phyloP scores from a whole-genome alignment of 1,140 invertebrate species.

The Lethocerus indicus region DNA sequence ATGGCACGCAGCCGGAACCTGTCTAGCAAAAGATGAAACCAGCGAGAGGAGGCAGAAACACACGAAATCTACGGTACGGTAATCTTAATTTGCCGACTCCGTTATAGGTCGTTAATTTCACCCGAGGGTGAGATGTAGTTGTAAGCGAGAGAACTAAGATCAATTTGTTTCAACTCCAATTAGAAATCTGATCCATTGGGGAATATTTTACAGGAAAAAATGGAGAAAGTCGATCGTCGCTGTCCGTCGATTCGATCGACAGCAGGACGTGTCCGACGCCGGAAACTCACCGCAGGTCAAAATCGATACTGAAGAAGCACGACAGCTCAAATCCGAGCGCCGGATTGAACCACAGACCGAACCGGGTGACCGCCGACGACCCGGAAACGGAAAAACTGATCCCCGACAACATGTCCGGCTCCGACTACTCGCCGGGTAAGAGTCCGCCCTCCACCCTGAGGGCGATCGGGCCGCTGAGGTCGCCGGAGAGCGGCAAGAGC shows the following conservation, averaged over 20 bases:
- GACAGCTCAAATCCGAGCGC: conserved; percentile 27
- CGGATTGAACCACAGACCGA: conserved; percentile 22
- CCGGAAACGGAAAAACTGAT: conserved; percentile 65
- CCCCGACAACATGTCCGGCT: conserved; percentile 28
- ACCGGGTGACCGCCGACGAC: conserved; percentile 26
- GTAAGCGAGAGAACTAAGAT: no score
- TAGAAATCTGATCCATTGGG: no score
- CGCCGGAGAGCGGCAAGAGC: conserved; percentile 13
- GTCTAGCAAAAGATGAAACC: no score
- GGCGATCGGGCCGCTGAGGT: conserved; percentile 3
- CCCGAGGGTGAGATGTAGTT: no score
- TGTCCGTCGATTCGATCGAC: conserved; percentile 53
- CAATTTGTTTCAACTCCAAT: no score
- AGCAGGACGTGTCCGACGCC: conserved; percentile 37
- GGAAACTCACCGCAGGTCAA: conserved; percentile 43
- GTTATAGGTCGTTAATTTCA: no score
- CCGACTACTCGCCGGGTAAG: conserved; percentile 27
- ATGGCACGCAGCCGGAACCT: no score
- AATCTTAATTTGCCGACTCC: no score
- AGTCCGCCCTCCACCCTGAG: conserved; percentile 9
- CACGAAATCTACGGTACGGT: no score
- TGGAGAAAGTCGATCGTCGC: conserved; percentile 44
- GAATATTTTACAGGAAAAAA: conserved; percentile 39
- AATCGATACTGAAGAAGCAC: conserved; percentile 63
- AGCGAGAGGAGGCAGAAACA: no score